Conservation (phyloP, 2,113 vertebrate species). For the Dryoscopus gambensis region DNA sequence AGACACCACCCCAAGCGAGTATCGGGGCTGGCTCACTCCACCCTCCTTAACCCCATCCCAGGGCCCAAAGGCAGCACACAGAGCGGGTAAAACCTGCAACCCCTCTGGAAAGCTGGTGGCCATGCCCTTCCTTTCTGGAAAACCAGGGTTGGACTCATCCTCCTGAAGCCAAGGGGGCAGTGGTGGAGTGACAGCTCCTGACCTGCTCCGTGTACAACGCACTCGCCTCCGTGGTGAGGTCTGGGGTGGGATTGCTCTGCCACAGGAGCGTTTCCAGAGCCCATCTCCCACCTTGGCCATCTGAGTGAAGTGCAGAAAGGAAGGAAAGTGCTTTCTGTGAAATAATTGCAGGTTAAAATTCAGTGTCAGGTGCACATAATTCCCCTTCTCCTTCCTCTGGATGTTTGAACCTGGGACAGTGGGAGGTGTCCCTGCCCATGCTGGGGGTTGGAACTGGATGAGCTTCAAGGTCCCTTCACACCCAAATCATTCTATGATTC, state of each 20-base stretch:
- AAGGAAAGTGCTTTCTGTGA: neutral
- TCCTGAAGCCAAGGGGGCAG: neutral
- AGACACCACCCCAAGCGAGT: accelerated
- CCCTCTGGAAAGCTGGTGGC: neutral
- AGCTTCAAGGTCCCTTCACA: neutral
- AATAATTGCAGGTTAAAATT: neutral
- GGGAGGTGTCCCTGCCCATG: neutral
- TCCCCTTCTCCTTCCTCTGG: neutral
- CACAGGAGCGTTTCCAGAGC: neutral
- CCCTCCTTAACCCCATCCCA: neutral
- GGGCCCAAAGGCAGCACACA: neutral
- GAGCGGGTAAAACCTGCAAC: neutral
- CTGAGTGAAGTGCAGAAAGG: neutral
- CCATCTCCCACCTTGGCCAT: neutral
- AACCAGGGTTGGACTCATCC: accelerated
- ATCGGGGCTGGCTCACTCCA: accelerated
- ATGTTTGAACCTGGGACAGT: neutral
- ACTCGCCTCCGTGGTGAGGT: accelerated
- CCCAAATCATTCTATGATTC: neutral
- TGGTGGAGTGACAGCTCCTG: accelerated
- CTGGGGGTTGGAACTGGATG: neutral
- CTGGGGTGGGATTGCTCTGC: neutral
- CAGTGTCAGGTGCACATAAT: neutral
- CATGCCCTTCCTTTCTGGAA: neutral
- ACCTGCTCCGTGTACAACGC: accelerated